These are phyloP conservation scores for Belgica antarctica DNA, from an alignment of 2,888 invertebrate genomes.

Conservation along the genomic window DNA sequence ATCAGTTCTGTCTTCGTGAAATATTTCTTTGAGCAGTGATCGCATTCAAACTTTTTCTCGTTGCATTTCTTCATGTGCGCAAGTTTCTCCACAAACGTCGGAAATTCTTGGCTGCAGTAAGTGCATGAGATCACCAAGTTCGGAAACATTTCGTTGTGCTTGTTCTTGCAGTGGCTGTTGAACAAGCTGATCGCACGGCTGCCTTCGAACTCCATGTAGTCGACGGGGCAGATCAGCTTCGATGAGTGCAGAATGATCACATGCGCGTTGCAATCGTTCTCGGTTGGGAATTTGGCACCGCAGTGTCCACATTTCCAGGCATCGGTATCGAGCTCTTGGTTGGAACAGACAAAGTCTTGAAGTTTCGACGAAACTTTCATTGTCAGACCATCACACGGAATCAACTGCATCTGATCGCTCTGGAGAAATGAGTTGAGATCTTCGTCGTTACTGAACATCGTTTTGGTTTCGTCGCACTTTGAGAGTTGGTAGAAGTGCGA, in stretches of 20 bases:
- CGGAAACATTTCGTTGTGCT: slow-evolving; percentile 36
- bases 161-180: slow-evolving; percentile 22
- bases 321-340: neutral
- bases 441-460: slow-evolving; percentile 30
- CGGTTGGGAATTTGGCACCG: neutral
- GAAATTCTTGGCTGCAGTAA: slow-evolving; percentile 9
- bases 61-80: slow-evolving; percentile 34
- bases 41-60: slow-evolving; percentile 23
- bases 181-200: slow-evolving; percentile 19
- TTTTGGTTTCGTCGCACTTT: slow-evolving; percentile 22
- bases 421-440: neutral
- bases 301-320: slow-evolving; percentile 36
- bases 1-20: slow-evolving; percentile 30
- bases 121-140: slow-evolving; percentile 22
- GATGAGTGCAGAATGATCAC: slow-evolving; percentile 27
- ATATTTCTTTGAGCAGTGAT: slow-evolving; percentile 19
- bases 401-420: neutral
- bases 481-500: slow-evolving; percentile 20
- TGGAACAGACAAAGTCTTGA: neutral
- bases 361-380: neutral
- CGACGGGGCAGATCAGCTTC: slow-evolving; percentile 33
- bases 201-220: slow-evolving; percentile 32
- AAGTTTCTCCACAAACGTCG: slow-evolving; percentile 13
- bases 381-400: slow-evolving; percentile 18
- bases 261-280: slow-evolving; percentile 32